Evolutionary conservation across 64 coral and sea anemone species (phyloP), one percentile per base, ranked within the genome.

Genomic region (Cladopsammia gracilis): DNA sequence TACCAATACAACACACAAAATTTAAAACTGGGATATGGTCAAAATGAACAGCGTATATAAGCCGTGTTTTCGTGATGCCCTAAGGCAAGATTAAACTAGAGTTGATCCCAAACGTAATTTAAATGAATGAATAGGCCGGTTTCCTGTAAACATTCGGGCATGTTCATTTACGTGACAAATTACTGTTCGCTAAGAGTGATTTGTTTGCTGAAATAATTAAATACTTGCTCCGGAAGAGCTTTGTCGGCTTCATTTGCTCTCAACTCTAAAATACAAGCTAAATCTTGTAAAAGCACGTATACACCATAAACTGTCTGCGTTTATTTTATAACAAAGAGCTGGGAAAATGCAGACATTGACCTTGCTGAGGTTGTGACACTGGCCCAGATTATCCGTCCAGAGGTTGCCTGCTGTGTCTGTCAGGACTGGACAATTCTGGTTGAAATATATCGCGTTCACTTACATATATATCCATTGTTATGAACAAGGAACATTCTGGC

Each of bases 141-240:
- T 8, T 18, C 34, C 58, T 64, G 15, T 6, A 13, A 23, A 19
- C 9, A 4, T 22, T 1, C 5, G 19, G 42, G 16, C 42, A 47
- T 20, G 46, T 48, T 48, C 46, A 48, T 75, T 70, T 48, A 75
- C 72, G 45, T 75, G 72, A 48, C 72, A 75, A 67, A 51, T 10
- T 44, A 20, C 80, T 67, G 62, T 49, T 84, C 44, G 43, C 11
- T 22, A 83, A 64, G 1, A 66, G 61, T 48, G 34, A 46, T 8
- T 84, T 84, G 44, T 67, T 84, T 49, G 19, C 62, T 49, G 19
- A 84, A 82, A 62, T 24, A 67, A 65, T 51, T 67, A 49, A 67
- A 50, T 50, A 7, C 20, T 24, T 75, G 43, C 15, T 12, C 44
- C 62, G 45, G 61, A 84, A 49, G 62, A 22, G 62, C 61, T 66